Evolutionary conservation across 2,888 invertebrate genomes (phyloP), one percentile per base, ranked within the genome.

Genomic region (Aquatica leii): DNA sequence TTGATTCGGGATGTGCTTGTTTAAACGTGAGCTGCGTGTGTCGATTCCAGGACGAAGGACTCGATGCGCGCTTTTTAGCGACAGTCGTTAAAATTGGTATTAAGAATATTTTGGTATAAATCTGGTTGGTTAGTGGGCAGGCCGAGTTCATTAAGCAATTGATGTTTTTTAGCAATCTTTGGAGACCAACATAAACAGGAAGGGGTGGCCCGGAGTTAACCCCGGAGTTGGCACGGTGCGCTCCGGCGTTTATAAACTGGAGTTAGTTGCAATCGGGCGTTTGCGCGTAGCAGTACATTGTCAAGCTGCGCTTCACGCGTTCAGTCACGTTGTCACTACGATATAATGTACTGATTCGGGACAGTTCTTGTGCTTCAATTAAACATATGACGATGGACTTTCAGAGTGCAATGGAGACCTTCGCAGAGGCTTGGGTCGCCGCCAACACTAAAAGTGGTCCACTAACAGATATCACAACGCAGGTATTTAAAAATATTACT

Each of bases 401-500:
- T 88, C 95, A 95, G 87, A 95, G 95, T 88, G 96, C 96, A 76
- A 95, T 97, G 96, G 96, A 97, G 87, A 96, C 96, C 75, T 96
- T 97, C 83, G 96, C 96, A 73, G 96, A 97, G 86, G 96, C 96
- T 75, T 97, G 96, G 96, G 95, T 95, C 76, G 95, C 95, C 73
- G 95, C 95, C 82, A 93, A 91, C 81, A 90, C 91, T 77, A 91
- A 91, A 82, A 84, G 86, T 69, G 86, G 86, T 71, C 84, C 82
- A 34, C 82, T 84, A 15, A 83, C 83, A 70, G 85, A 84, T 53
- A 77, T 90, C 76, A 84, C 88, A 72, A 85, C 88, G 68, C 91
- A 91, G 89, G 91, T 90, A 79, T 85, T 55, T 24, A 15, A 51
- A 5, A 59, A 20, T 2, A 58, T 18, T 35, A 21, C 14, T 43